Conservation (phyloP, 2,113 vertebrate genomes). For the Eudyptes chrysolophus region DNA sequence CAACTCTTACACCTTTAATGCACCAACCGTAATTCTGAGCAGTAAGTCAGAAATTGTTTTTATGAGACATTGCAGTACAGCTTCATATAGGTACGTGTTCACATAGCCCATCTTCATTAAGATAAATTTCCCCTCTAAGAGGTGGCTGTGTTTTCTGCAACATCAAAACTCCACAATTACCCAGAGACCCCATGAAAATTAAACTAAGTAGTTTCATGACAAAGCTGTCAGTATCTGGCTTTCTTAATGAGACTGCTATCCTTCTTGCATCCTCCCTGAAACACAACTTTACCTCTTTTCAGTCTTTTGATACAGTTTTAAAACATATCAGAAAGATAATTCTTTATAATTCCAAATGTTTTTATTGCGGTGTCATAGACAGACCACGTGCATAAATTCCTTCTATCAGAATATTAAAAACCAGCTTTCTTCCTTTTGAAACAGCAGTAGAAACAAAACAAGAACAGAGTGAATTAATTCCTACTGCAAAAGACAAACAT, state of each 20-base stretch:
- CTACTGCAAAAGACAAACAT: neutral
- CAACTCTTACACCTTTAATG: neutral
- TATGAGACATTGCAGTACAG: neutral
- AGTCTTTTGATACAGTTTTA: neutral
- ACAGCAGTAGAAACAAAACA: neutral
- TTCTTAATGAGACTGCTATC: neutral
- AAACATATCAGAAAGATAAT: neutral
- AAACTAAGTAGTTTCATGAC: neutral
- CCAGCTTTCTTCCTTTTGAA: neutral
- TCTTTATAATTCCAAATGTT: neutral
- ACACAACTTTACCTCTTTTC: neutral
- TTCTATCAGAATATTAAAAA: neutral
- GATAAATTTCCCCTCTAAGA: neutral
- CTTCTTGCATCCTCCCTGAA: neutral
- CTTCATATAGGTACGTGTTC: neutral
- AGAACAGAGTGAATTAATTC: neutral
- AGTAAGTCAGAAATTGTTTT: neutral
- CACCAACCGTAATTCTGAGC: neutral
- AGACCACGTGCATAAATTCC: neutral
- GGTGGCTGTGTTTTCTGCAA: neutral
- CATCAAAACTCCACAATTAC: neutral
- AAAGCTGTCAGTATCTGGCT: neutral
- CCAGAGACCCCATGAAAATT: neutral
- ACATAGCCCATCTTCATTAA: neutral
- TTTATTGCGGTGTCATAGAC: neutral